These are phyloP conservation scores for Poecile atricapillus DNA, from an alignment of 2,113 vertebrate genomes.

Conservation along the genomic window DNA sequence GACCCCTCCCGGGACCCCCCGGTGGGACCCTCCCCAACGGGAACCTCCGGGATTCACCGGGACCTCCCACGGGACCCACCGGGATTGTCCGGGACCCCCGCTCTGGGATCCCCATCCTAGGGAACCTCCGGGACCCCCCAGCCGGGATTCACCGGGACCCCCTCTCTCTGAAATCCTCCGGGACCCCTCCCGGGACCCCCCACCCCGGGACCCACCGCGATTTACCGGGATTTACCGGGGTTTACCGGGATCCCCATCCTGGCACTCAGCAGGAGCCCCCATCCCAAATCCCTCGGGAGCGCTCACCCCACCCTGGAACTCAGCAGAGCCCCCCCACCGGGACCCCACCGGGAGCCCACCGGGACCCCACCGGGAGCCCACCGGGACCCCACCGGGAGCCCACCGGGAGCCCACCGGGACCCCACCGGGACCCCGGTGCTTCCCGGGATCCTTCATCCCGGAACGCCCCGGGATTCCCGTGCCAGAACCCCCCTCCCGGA, in stretches of 20 bases:
- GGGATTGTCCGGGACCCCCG: neutral
- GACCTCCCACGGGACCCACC: neutral
- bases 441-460: no score
- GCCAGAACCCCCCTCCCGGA: neutral
- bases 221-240: neutral
- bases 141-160: neutral
- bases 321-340: neutral
- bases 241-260: neutral
- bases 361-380: neutral
- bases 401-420: no score
- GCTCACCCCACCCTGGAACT: no score
- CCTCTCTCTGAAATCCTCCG: no score
- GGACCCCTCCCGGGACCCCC: neutral
- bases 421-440: neutral
- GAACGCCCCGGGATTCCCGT: neutral
- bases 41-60: neutral
- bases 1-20: neutral
- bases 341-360: no score
- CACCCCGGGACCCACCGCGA: neutral
- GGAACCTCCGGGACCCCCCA: no score
- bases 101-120: neutral
- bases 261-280: neutral
- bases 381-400: no score
- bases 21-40: neutral
- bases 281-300: no score